A percentile compares a stretch with the other conserved stretches of the same genome.
Conservation (phyloP, 2,113 vertebrate species). For the Varanus salvator region DNA sequence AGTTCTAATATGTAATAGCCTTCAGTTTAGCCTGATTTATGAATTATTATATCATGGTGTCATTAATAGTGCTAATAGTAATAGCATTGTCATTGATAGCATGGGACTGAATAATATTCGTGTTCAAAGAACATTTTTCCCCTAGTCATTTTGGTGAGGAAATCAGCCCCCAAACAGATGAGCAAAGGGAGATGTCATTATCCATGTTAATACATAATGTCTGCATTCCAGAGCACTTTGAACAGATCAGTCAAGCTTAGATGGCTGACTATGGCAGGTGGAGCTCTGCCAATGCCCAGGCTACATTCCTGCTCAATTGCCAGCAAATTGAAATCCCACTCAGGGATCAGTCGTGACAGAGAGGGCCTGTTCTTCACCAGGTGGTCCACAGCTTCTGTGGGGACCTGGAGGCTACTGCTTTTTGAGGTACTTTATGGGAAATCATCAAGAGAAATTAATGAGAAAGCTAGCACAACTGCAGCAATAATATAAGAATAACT, state of each 20-base stretch:
- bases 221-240: conserved; percentile 15
- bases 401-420: background rate
- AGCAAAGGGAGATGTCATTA: background rate
- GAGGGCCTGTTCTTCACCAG: background rate
- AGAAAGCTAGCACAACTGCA: background rate
- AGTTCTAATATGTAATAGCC: conserved; percentile 11
- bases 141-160: background rate
- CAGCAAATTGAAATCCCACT: conserved; percentile 3
- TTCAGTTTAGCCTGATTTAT: conserved; percentile 19
- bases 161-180: conserved; percentile 1
- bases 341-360: background rate
- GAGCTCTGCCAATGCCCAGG: background rate
- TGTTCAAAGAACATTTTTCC: background rate
- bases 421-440: background rate
- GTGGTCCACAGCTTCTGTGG: background rate
- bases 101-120: background rate
- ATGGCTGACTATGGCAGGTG: background rate
- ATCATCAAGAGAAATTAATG: background rate
- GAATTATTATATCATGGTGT: background rate
- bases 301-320: background rate
- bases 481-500: background rate
- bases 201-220: conserved; percentile 11
- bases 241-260: conserved; percentile 10
- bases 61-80: conserved; percentile 28
- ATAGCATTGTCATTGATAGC: background rate